A percentile compares a stretch with the other conserved stretches of the same genome.
These are phyloP conservation scores for Pelvicachromis taeniatus DNA, from an alignment of 2,113 vertebrate genomes.

Conservation along the genomic window DNA sequence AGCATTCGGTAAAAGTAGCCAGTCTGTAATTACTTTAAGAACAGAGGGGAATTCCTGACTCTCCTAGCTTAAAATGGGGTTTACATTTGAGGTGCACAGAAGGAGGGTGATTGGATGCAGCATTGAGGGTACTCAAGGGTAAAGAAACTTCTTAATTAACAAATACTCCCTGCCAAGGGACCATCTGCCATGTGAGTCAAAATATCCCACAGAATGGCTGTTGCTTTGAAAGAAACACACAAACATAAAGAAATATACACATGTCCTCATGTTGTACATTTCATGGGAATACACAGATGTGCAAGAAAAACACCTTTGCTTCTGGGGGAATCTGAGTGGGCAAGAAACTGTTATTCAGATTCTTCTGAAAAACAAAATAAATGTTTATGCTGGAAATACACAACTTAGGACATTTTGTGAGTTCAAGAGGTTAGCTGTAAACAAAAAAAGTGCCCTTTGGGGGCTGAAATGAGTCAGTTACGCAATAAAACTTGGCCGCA, in stretches of 20 bases:
- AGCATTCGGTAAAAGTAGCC: conserved; percentile 29
- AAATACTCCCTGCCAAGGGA: conserved; percentile 52
- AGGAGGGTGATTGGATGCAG: conserved; percentile 49
- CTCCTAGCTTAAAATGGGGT: conserved; percentile 16
- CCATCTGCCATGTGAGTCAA: conserved; percentile 55
- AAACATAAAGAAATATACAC: background rate
- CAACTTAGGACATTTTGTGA: background rate
- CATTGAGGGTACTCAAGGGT: conserved; percentile 43
- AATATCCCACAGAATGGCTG: conserved; percentile 20
- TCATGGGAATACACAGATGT: background rate
- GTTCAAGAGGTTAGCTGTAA: background rate
- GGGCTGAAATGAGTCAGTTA: background rate
- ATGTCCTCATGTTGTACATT: background rate
- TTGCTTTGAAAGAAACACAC: background rate
- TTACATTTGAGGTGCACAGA: conserved; percentile 29
- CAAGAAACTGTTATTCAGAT: background rate
- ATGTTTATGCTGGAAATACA: conserved; percentile 31
- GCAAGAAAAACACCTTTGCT: background rate
- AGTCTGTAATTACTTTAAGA: conserved; percentile 49
- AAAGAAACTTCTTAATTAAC: conserved; percentile 65
- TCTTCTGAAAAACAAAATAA: background rate
- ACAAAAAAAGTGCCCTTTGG: background rate
- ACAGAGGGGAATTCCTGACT: conserved; percentile 45
- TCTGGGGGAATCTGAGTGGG: background rate
- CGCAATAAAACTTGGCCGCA: background rate